Conservation (phyloP, 2,113 vertebrate genomes). For the Ophthalmolycus amberensis region DNA sequence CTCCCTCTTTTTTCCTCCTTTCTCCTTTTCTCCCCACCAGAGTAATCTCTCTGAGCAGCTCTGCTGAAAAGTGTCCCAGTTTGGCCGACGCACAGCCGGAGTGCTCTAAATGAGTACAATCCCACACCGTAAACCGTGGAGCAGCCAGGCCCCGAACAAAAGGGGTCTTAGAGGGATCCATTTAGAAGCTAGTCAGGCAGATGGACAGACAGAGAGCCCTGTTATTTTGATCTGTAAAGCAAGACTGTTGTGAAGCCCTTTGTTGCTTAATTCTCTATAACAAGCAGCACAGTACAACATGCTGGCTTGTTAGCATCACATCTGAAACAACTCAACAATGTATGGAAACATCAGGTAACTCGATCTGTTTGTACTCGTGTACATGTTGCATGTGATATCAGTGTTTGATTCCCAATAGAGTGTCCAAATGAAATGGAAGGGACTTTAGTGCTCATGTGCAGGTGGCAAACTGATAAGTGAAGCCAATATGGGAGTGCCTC, state of each 20-base stretch:
- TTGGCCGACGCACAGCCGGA: slow-evolving; percentile 41
- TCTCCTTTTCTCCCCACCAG: slow-evolving; percentile 16
- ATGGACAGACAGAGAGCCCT: slow-evolving; percentile 21
- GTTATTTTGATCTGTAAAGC: slow-evolving; percentile 4
- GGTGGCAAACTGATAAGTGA: too few species aligned
- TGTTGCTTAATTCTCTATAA: slow-evolving; percentile 12
- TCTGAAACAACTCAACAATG: background rate
- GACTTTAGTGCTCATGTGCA: background rate
- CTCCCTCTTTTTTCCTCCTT: background rate
- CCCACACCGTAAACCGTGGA: slow-evolving; percentile 38
- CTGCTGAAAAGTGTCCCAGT: slow-evolving; percentile 48
- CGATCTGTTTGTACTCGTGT: slow-evolving; percentile 1
- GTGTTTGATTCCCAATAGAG: background rate
- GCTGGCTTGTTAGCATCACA: slow-evolving; percentile 17
- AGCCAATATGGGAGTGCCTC: too few species aligned
- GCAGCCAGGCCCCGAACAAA: slow-evolving; percentile 30
- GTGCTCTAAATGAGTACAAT: slow-evolving; percentile 61
- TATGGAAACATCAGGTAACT: slow-evolving; percentile 15
- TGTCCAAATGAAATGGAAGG: background rate
- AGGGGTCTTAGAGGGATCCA: slow-evolving; percentile 43
- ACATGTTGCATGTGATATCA: background rate
- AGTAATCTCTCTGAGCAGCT: slow-evolving; percentile 55
- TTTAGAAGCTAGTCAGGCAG: slow-evolving; percentile 30
- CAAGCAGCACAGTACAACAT: slow-evolving; percentile 8
- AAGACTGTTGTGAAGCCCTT: background rate